phyloP scores from a whole-genome alignment of 2,797 vertebrate species.

The Spea hammondii region DNA sequence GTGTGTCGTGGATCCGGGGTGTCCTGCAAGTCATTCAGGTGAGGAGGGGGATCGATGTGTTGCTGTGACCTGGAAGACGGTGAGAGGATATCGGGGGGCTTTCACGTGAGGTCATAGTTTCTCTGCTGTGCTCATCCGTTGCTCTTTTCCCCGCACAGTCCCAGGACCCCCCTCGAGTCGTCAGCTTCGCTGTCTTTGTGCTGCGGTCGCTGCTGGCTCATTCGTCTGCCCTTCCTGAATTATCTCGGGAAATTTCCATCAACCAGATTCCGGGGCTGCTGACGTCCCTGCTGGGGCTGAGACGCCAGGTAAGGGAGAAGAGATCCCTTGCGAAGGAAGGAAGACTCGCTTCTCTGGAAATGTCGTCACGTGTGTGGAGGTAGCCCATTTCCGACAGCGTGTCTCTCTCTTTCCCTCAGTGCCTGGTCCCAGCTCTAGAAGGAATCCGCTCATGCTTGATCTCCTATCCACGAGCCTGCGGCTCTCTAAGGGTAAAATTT shows the following conservation, averaged over 20 bases:
- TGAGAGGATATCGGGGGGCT: not conserved
- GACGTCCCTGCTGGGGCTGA: slow-evolving; percentile 84
- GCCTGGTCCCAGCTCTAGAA: slow-evolving; percentile 79
- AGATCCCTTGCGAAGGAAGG: too few relatives aligned
- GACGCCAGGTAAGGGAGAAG: slow-evolving; percentile 73
- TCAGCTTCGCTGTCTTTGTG: slow-evolving; percentile 78
- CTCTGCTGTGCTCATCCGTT: not conserved
- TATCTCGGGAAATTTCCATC: slow-evolving; percentile 82
- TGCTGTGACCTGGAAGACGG: not conserved
- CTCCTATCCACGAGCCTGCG: slow-evolving; percentile 84
- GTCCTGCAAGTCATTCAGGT: slow-evolving; percentile 89
- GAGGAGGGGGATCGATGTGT: slow-evolving; percentile 18
- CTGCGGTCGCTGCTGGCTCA: slow-evolving; percentile 81
- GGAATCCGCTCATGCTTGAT: slow-evolving; percentile 87
- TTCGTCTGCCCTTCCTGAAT: slow-evolving; percentile 78
- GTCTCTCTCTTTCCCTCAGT: slow-evolving; percentile 57
- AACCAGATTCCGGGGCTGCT: slow-evolving; percentile 86
- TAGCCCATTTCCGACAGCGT: too few relatives aligned
- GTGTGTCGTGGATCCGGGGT: slow-evolving; percentile 83
- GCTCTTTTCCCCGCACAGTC: slow-evolving; percentile 65
- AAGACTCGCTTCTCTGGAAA: not conserved
- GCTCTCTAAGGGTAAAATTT: slow-evolving; percentile 79
- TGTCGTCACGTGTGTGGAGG: too few relatives aligned
- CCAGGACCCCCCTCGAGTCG: slow-evolving; percentile 78
- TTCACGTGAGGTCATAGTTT: too few relatives aligned